Evolutionary conservation across 2,888 invertebrate genomes (phyloP), one percentile per base, ranked within the genome.

Genomic region (Meliscaeva auricollis): DNA sequence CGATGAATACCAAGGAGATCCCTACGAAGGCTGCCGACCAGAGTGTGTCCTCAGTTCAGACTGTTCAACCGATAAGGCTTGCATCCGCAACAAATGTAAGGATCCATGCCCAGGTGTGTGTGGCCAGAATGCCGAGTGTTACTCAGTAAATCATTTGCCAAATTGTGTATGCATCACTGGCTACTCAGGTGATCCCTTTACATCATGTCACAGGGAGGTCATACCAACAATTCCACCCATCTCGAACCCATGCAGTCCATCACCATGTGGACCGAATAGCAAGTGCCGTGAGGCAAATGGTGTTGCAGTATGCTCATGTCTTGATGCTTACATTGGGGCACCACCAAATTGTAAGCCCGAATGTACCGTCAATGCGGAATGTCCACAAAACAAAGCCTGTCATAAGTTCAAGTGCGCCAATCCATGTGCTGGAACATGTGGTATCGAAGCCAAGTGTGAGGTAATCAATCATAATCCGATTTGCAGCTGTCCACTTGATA

Each of bases 101-200:
- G 96, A 97, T 93, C 97, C 97, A 50, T 98, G 97, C 89, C 96
- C 96, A 13, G 97, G 97, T 81, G 94, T 96, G 78, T 98, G 97
- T 90, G 97, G 97, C 6, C 94, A 94, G 70, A 95, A 96, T 90
- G 96, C 97, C 2, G 95, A 96, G 90, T 98, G 98, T 90, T 94
- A 95, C 52, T 97, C 97, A 3, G 94, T 96, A 13, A 97, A 97
- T 90, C 97, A 98, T 90, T 94, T 96, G 54, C 97, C 97, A n/a
- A 95, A 95, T 56, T 97, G 97, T 90, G 96, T 95, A 6, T 97
- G 97, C 89, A 90, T 94, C 15, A 93, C 94, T 87, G 96, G 95
- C 56, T 96, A 93, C 89, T 93, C 94, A 44, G 97, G 97, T 62
- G 95, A 97, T 94, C 96, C 97, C 6, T 95, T 95, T 90, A 91